Evolutionary conservation across 2,797 vertebrate species (phyloP).

Genomic region (Rhadinocentrus ornatus): DNA sequence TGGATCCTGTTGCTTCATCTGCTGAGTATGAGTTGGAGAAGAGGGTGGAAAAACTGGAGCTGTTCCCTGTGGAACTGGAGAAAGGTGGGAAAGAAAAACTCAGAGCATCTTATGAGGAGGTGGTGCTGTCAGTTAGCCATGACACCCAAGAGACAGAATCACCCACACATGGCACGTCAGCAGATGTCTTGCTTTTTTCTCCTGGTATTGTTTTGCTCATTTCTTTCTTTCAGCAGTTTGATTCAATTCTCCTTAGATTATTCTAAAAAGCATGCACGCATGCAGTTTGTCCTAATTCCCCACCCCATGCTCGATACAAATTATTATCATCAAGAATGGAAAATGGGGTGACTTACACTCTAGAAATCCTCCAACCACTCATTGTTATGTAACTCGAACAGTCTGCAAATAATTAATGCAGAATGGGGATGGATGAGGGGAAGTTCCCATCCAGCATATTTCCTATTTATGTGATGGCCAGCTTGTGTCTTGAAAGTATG

Average conservation of each 20-base stretch:
- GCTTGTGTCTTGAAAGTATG: conserved; percentile 10
- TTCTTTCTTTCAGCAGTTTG: conserved; percentile 2
- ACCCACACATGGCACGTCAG: conserved; percentile 24
- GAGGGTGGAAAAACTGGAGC: conserved; percentile 96
- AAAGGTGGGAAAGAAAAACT: conserved; percentile 86
- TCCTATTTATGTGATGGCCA: conserved; percentile 26
- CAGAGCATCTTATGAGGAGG: conserved; percentile 26
- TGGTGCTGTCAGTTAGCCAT: conserved; percentile 31
- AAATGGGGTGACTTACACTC: conserved; percentile 45
- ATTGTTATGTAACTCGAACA: conserved; percentile 53
- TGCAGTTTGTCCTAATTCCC: conserved; percentile 16
- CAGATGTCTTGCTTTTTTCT: background rate
- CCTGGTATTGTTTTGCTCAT: conserved; percentile 16
- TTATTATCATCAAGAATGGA: conserved; percentile 8
- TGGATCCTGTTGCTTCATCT: conserved; percentile 97
- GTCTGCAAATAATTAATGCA: conserved; percentile 58
- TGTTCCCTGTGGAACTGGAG: conserved; percentile 96
- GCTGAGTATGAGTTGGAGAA: conserved; percentile 99
- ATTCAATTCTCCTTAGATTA: background rate
- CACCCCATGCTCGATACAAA: conserved; percentile 3
- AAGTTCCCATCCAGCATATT: conserved; percentile 42
- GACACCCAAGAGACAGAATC: conserved; percentile 40
- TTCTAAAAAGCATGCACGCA: background rate
- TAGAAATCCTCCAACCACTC: conserved; percentile 44
- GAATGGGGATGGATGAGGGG: conserved; percentile 31